Evolutionary conservation across 2,888 invertebrate genomes (phyloP).

Genomic region (Pollenia amentaria): DNA sequence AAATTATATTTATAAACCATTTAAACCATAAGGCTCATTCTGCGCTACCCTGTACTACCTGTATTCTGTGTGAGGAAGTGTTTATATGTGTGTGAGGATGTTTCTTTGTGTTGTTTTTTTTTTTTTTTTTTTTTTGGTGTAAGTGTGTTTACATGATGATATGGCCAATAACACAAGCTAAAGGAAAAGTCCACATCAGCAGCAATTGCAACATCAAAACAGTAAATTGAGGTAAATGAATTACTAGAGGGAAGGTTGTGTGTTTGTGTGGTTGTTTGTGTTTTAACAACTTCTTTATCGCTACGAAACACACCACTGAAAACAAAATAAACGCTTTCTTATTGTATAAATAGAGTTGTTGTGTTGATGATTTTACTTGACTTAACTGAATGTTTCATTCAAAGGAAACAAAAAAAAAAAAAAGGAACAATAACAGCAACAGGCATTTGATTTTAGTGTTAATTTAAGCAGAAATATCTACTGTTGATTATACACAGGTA

Average conservation of each 20-base stretch:
- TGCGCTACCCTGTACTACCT: no score
- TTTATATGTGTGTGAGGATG: background rate
- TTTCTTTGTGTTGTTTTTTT: slow-evolving; percentile 14
- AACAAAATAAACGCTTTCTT: slow-evolving; percentile 56
- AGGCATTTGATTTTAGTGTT: slow-evolving; percentile 10
- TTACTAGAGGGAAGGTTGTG: slow-evolving; percentile 1
- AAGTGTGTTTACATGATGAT: slow-evolving; percentile 63
- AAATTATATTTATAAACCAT: no score
- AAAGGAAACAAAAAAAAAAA: slow-evolving; percentile 36
- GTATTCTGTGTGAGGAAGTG: background rate
- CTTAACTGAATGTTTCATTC: slow-evolving; percentile 37
- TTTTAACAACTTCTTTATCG: slow-evolving; percentile 83
- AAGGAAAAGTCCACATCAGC: slow-evolving; percentile 38
- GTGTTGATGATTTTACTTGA: slow-evolving; percentile 49
- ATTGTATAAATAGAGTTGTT: slow-evolving; percentile 25
- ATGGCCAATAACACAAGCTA: slow-evolving; percentile 62
- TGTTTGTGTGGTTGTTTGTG: slow-evolving; percentile 23
- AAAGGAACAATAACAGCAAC: slow-evolving; percentile 39
- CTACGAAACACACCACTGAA: slow-evolving; percentile 80
- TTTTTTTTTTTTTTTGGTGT: background rate
- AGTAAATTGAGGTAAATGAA: slow-evolving; percentile 51
- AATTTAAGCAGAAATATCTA: background rate
- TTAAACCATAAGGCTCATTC: no score
- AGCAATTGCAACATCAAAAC: slow-evolving; percentile 31
- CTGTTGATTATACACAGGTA: background rate